Evolutionary conservation across 2,113 vertebrate species (phyloP).

Genomic region (Emydura subglobosa): DNA sequence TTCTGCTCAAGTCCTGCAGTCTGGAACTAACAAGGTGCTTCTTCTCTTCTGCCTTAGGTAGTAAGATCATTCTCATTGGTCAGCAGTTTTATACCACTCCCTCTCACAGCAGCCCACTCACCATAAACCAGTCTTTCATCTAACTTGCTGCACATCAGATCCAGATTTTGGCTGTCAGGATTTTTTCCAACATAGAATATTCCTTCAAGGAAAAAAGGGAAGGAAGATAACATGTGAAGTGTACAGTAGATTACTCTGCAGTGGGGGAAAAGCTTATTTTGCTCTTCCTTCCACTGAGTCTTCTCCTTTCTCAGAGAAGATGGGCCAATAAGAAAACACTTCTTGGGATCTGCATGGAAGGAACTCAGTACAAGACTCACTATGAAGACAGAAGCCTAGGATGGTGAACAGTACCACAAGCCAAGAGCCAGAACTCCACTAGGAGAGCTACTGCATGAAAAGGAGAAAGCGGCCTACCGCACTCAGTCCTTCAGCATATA

Average conservation of each 20-base stretch:
- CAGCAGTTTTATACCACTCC: not conserved
- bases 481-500: not conserved
- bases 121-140: not conserved
- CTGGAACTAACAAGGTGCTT: not conserved
- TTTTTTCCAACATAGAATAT: not conserved
- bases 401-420: not conserved
- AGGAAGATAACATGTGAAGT: not conserved
- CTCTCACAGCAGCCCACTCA: not conserved
- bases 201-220: not conserved
- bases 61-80: not conserved
- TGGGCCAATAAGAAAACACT: not conserved
- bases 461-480: not conserved
- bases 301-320: not conserved
- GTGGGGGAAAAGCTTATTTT: not conserved
- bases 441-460: not conserved
- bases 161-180: not conserved
- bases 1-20: not conserved
- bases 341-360: not conserved
- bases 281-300: not conserved
- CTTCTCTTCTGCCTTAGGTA: not conserved
- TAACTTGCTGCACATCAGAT: not conserved
- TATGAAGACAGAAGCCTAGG: not conserved
- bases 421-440: not conserved
- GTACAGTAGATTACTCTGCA: not conserved
- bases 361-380: not conserved